Percentiles rank a stretch among this genome's conserved stretches.
phyloP scores from a whole-genome alignment of 2,797 vertebrate species.

The Cyprinella venusta region DNA sequence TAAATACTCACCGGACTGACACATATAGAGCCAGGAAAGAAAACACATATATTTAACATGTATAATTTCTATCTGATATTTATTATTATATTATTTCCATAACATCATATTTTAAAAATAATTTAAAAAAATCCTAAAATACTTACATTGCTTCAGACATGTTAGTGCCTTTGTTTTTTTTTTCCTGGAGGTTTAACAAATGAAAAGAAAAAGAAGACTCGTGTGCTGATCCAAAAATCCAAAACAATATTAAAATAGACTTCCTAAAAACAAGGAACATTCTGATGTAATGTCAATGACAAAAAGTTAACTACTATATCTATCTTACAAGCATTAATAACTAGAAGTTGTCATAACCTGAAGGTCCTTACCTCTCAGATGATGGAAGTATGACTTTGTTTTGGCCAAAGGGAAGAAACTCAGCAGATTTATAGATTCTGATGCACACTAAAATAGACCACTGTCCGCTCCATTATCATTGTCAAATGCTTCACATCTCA shows the following conservation, averaged over 20 bases:
- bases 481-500: conserved; percentile 59
- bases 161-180: conserved; percentile 51
- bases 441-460: conserved; percentile 77
- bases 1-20: conserved; percentile 26
- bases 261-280: background rate
- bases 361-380: conserved; percentile 69
- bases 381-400: conserved; percentile 58
- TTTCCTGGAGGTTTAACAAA: conserved; percentile 40
- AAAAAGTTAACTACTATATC: background rate
- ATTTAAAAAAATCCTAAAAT: background rate
- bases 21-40: background rate
- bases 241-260: background rate
- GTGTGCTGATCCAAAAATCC: background rate
- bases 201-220: background rate
- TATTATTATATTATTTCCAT: background rate
- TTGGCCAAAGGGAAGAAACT: conserved; percentile 61
- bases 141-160: conserved; percentile 76
- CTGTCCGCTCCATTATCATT: conserved; percentile 70
- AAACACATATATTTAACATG: background rate
- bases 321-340: background rate
- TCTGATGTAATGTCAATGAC: background rate
- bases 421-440: conserved; percentile 77
- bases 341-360: background rate
- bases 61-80: background rate
- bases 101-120: background rate